Evolutionary conservation across 1,140 invertebrate species (phyloP), one percentile per base, ranked within the genome.

Genomic region (Euglossa dilemma): DNA sequence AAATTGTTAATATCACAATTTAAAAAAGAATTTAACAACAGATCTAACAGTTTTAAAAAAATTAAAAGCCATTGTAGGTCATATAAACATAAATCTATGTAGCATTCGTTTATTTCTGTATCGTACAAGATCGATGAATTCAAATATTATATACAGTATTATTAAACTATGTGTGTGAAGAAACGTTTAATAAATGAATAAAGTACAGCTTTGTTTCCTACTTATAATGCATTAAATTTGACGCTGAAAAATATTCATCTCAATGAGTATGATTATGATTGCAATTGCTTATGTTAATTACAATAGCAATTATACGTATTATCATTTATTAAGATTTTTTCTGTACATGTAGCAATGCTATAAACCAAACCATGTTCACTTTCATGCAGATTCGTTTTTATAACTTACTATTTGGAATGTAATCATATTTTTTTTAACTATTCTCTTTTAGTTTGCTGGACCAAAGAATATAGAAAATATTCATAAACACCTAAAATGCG

Each of bases 41-140:
- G 23, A 28, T 2, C 8, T 0, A 64, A 36, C 12, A 36, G 9
- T 18, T 28, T n/a, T 16, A 5, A 36, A 23, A n/a, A 28, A 52
- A 52, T 64, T n/a, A 23, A 36, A 23, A 66, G 50, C 16, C 25
- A n/a, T 66, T 67, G 25, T 6, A n/a, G 28, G 52, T 69, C 23
- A 73, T 36, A 2, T 20, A 47, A 54, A 71, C 57, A 6, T 54
- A 50, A 25, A 54, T 78, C 11, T 74, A 69, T 57, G 57, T 78
- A 74, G 69, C 61, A 83, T 28, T 59, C 43, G 54, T 87, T 87
- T 87, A 87, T 87, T 87, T 59, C 78, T 45, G 18, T 86, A 73
- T 83, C 54, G 20, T 87, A 87, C 80, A 87, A 79, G 74, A 73
- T 6, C 20, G 57, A 56, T 74, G 47, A 47, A 64, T 76, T 82